Evolutionary conservation across 2,797 vertebrate genomes (phyloP).

Genomic region (Acanthornis magna): DNA sequence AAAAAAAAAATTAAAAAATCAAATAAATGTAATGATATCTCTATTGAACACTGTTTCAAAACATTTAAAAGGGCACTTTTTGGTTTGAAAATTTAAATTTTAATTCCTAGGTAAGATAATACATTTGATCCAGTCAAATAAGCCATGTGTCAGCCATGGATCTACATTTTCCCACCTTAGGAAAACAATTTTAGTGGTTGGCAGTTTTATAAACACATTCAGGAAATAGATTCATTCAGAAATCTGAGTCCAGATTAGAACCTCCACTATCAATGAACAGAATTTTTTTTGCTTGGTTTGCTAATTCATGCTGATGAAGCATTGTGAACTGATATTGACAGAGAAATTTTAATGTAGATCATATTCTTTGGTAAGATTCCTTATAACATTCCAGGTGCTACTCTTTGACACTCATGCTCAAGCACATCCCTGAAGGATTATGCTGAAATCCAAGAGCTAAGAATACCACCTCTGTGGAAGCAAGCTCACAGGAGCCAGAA

Average conservation of each 20-base stretch:
- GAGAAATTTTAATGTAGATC: conserved; percentile 1
- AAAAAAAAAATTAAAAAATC: not conserved
- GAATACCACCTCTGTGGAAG: not conserved
- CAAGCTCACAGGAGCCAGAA: not conserved
- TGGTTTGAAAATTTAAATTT: conserved; percentile 59
- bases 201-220: conserved; percentile 34
- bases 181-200: conserved; percentile 45
- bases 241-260: conserved; percentile 56
- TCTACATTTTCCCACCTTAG: not conserved
- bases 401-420: not conserved
- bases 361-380: conserved; percentile 30
- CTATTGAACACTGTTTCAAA: not conserved
- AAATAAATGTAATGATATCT: not conserved
- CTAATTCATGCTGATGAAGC: conserved; percentile 57
- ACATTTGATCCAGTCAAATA: conserved; percentile 36
- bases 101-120: conserved; percentile 66
- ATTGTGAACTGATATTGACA: conserved; percentile 12
- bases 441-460: not conserved
- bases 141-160: conserved; percentile 22
- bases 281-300: conserved; percentile 18
- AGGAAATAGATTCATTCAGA: conserved; percentile 14
- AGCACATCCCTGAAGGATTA: not conserved
- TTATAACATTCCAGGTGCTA: not conserved
- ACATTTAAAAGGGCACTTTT: not conserved
- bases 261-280: conserved; percentile 37